These are phyloP conservation scores for Eospalax fontanierii DNA, from an alignment of 2,797 vertebrate genomes.

Conservation along the genomic window DNA sequence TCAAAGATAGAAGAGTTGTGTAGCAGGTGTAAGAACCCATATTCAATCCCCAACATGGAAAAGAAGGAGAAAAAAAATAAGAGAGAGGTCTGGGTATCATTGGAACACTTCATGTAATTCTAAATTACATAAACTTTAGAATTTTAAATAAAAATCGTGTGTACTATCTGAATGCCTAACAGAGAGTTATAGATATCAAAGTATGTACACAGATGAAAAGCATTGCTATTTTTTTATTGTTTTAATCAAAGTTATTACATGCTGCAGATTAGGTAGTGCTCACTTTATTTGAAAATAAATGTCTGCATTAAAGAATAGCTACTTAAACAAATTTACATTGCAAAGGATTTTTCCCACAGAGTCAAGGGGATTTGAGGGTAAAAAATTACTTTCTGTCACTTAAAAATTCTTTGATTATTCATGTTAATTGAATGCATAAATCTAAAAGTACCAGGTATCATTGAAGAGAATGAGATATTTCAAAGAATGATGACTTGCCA, in stretches of 20 bases:
- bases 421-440: conserved; percentile 77
- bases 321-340: conserved; percentile 27
- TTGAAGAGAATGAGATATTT: conserved; percentile 58
- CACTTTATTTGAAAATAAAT: conserved; percentile 56
- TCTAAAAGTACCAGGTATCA: conserved; percentile 56
- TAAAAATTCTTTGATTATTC: conserved; percentile 70
- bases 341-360: conserved; percentile 60
- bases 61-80: neutral
- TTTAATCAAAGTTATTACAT: conserved; percentile 54
- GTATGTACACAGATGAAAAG: neutral
- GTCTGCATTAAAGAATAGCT: conserved; percentile 47
- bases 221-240: conserved; percentile 29
- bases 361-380: conserved; percentile 21
- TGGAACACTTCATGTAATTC: neutral
- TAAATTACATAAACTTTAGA: conserved; percentile 51
- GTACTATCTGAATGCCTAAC: neutral
- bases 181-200: conserved; percentile 3
- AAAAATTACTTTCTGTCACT: conserved; percentile 41
- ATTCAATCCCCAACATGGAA: neutral
- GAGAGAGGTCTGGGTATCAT: neutral
- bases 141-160: conserved; percentile 15
- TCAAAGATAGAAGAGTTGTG: neutral
- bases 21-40: neutral
- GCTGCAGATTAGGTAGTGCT: conserved; percentile 9
- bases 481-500: conserved; percentile 60